Evolutionary conservation across 2,888 invertebrate genomes (phyloP).

Genomic region (Lasioglossum morio): DNA sequence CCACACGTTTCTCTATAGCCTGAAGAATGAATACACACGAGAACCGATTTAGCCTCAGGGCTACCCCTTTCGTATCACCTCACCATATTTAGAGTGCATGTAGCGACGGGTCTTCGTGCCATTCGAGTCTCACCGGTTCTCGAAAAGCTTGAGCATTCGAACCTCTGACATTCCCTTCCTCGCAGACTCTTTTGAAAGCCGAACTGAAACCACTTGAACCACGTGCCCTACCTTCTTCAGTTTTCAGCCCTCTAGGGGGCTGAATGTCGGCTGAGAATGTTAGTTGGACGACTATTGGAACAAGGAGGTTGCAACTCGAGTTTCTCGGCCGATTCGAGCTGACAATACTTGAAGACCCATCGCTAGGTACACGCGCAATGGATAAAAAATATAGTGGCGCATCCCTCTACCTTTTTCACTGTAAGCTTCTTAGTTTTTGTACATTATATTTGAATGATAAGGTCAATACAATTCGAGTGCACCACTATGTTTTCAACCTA

Average conservation of each 20-base stretch:
- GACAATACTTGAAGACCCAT: background rate
- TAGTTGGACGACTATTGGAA: background rate
- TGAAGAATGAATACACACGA: constrained; percentile 77
- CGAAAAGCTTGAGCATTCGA: background rate
- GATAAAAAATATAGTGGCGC: background rate
- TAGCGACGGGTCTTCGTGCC: background rate
- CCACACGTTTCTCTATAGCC: constrained; percentile 80
- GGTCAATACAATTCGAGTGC: background rate
- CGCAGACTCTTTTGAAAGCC: background rate
- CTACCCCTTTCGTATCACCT: constrained; percentile 30
- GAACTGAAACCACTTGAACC: background rate
- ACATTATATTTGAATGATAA: background rate
- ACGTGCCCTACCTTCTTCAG: background rate
- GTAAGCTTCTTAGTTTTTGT: too few species aligned
- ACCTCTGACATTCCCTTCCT: background rate
- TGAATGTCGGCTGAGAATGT: background rate
- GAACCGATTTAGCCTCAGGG: constrained; percentile 64
- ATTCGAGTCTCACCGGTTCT: background rate
- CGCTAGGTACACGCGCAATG: background rate
- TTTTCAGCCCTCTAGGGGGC: background rate
- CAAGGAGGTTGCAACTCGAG: background rate
- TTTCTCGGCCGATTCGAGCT: background rate
- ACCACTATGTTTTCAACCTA: background rate
- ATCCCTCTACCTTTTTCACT: background rate
- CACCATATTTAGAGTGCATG: background rate